These are phyloP conservation scores for Cyprinella venusta DNA, from an alignment of 2,797 vertebrate genomes.

Conservation along the genomic window DNA sequence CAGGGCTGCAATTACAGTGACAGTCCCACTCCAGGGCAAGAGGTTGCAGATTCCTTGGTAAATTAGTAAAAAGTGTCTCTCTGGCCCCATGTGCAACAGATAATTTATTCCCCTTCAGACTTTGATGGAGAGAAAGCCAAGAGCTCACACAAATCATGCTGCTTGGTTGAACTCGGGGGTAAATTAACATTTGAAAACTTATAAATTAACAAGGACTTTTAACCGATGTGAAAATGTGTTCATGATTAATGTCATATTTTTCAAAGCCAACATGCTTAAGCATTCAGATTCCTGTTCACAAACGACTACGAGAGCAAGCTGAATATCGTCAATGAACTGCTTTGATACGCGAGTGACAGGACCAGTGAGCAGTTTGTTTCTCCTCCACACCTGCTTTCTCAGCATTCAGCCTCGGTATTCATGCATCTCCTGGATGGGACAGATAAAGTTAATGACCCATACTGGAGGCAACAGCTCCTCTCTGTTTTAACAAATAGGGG, in stretches of 20 bases:
- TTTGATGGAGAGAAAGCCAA: conserved; percentile 18
- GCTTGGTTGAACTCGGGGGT: conserved; percentile 5
- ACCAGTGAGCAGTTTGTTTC: conserved; percentile 13
- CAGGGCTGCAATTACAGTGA: conserved; percentile 58
- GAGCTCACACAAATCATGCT: conserved; percentile 22
- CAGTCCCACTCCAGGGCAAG: conserved; percentile 30
- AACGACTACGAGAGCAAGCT: background rate
- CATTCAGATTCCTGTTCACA: background rate
- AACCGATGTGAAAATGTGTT: background rate
- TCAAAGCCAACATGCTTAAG: background rate
- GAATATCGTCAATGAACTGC: background rate
- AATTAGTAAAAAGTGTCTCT: conserved; percentile 49
- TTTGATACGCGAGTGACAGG: background rate
- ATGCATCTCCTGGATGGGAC: conserved; percentile 59
- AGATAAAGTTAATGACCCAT: conserved; percentile 65
- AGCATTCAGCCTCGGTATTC: conserved; percentile 46
- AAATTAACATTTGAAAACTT: conserved; percentile 8
- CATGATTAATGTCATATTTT: background rate
- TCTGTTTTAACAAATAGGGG: conserved; percentile 62
- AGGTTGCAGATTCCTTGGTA: conserved; percentile 48
- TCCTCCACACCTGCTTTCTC: conserved; percentile 48
- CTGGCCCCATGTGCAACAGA: conserved; percentile 38
- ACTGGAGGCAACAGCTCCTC: conserved; percentile 57
- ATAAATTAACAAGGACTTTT: conserved; percentile 3
- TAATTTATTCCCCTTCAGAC: conserved; percentile 42